phyloP scores from a whole-genome alignment of 2,888 invertebrate genomes.

The Sminthurides aquaticus region DNA sequence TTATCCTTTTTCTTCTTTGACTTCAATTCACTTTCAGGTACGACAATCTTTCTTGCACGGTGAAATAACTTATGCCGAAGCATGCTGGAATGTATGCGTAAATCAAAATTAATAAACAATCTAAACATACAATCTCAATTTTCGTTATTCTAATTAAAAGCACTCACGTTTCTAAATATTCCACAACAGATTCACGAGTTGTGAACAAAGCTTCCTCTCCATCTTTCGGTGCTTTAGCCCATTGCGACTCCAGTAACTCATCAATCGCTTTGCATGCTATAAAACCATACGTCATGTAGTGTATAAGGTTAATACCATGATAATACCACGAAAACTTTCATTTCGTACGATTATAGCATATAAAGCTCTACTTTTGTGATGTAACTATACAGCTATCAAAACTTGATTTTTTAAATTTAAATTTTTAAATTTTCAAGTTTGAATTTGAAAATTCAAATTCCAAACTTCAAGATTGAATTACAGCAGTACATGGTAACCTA shows the following conservation, averaged over 20 bases:
- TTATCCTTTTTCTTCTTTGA: slow-evolving; percentile 49
- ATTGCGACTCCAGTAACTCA: slow-evolving; percentile 81
- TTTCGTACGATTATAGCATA: not conserved
- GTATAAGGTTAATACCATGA: no score
- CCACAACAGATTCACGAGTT: slow-evolving; percentile 68
- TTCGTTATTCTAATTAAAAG: not conserved
- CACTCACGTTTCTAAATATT: slow-evolving; percentile 61
- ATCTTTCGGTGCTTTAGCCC: slow-evolving; percentile 56
- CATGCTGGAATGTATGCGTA: slow-evolving; percentile 53
- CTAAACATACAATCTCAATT: not conserved
- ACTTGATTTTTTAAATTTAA: no score
- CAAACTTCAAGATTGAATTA: no score
- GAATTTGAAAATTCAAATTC: no score
- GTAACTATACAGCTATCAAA: no score
- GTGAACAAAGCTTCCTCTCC: slow-evolving; percentile 70
- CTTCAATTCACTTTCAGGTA: slow-evolving; percentile 58
- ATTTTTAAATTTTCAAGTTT: no score
- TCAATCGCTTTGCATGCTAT: slow-evolving; percentile 81
- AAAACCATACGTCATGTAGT: no score
- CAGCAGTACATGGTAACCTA: no score
- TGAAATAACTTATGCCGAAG: slow-evolving; percentile 90
- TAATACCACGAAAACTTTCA: not conserved
- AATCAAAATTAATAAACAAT: not conserved
- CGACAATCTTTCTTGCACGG: slow-evolving; percentile 79
- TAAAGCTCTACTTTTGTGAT: not conserved